Percentiles rank a stretch among this genome's conserved stretches.
Conservation (phyloP, 2,797 vertebrate genomes). For the Helicolenus hilgendorfi region DNA sequence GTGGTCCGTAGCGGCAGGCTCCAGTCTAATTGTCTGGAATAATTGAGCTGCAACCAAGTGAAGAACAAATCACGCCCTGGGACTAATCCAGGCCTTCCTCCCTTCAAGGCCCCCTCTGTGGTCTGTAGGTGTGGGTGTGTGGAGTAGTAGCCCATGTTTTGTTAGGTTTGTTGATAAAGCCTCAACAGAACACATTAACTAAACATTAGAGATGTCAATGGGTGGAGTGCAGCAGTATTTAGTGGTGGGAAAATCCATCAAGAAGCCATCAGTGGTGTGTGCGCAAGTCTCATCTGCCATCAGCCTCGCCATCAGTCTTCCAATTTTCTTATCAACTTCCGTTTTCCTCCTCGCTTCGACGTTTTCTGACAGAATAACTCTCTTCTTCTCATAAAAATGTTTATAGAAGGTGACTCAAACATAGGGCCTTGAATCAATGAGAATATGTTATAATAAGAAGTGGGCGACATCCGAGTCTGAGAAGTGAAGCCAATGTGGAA, state of each 20-base stretch:
- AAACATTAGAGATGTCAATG: slow-evolving; percentile 47
- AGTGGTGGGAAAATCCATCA: slow-evolving; percentile 64
- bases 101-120: slow-evolving; percentile 65
- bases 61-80: slow-evolving; percentile 83
- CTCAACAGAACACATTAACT: slow-evolving; percentile 48
- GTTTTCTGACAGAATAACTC: slow-evolving; percentile 17
- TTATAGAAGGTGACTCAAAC: too few relatives aligned
- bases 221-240: slow-evolving; percentile 34
- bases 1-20: slow-evolving; percentile 82
- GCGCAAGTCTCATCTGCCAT: slow-evolving; percentile 15
- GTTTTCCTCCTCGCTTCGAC: not conserved
- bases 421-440: not conserved
- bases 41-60: slow-evolving; percentile 87
- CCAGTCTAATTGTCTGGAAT: slow-evolving; percentile 89
- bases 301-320: not conserved
- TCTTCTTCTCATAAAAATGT: too few relatives aligned
- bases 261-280: not conserved
- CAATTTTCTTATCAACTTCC: slow-evolving; percentile 18
- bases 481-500: too few relatives aligned
- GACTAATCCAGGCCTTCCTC: slow-evolving; percentile 83
- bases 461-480: too few relatives aligned
- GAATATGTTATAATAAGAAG: too few relatives aligned
- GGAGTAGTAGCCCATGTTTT: slow-evolving; percentile 41
- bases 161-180: slow-evolving; percentile 69
- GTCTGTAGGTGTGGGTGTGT: slow-evolving; percentile 60